Base-by-base conservation (phyloP, 2,888 invertebrate genomes). In the Thereva unica region DNA sequence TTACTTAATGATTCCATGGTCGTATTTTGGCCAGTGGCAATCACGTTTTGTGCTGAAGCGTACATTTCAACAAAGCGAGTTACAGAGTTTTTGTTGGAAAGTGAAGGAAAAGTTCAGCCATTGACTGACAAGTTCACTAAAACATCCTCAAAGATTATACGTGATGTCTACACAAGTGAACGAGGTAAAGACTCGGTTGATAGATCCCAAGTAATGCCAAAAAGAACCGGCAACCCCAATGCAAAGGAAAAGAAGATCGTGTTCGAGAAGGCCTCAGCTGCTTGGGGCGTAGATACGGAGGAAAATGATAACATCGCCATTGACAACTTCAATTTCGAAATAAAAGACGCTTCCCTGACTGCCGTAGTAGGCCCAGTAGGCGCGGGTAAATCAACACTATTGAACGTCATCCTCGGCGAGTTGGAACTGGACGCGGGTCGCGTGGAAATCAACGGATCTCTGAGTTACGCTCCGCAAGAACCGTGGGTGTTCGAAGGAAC, bases 401-500 rank as follows among this genome's bases (percentile, higher is more conserved):
- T 92, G 0, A 87, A 89, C 73, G 87, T 89, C 0, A 84, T 95
- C 59, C 82, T 95, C 4, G 85, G 88, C 4, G 93, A 93, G 76
- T 80, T 91, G 0, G 83, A 85, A 9, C 81, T 88, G 2, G 81
- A 78, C 9, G 72, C 76, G n/a, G 92, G 92, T 73, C 85, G 74
- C 35, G 76, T 86, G 10, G 77, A 82, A 12, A 82, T 89, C 0
- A 81, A 82, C 35, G 94, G 94, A 4, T 82, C 80, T 55, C 76
- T 89, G 1, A 88, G 88, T 37, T 95, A 94, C 75, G 89, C 91
- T 0, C 85, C 90, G 45, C 93, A 94, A 75, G 89, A 93, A 73
- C 88, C 95, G 0, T 95, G 95, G 94, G 82, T 91, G 5, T 90
- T 90, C 73, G 86, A 80, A 82, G 86, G 89, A 37, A 91, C 92